A percentile compares a stretch with the other conserved stretches of the same genome.
These are phyloP conservation scores for Enteromius unitaeniatus DNA, from an alignment of 2,797 vertebrate species.

Conservation along the genomic window DNA sequence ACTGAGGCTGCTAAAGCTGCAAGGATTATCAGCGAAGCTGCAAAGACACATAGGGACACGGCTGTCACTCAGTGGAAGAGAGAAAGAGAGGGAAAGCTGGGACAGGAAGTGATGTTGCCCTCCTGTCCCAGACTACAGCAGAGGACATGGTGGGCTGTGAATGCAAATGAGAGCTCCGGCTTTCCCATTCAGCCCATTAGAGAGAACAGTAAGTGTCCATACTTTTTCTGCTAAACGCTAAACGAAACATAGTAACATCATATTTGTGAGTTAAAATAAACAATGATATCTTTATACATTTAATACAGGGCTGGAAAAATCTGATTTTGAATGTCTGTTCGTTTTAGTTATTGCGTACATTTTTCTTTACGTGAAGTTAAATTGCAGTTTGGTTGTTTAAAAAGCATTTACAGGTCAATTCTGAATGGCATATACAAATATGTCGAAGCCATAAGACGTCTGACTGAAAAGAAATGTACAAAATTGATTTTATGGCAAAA, in stretches of 20 bases:
- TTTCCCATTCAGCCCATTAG: background rate
- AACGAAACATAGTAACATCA: background rate
- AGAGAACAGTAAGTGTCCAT: background rate
- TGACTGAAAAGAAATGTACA: too few species aligned
- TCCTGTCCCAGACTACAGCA: conserved; percentile 13
- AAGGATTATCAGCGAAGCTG: conserved; percentile 50
- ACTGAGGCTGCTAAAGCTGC: conserved; percentile 41
- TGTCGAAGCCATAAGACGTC: too few species aligned
- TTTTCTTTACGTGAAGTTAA: too few species aligned
- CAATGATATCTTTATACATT: background rate
- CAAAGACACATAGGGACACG: conserved; percentile 19
- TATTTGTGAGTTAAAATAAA: background rate
- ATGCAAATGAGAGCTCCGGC: background rate
- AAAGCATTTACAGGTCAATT: background rate
- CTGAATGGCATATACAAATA: background rate
- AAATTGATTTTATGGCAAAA: too few species aligned
- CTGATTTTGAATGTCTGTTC: too few species aligned
- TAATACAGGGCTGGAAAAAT: background rate
- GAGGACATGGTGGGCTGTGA: conserved; percentile 18
- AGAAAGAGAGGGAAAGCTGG: background rate
- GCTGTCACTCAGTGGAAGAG: conserved; percentile 17
- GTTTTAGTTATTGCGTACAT: too few species aligned
- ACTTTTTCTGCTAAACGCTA: too few species aligned
- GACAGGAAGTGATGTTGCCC: conserved; percentile 23
- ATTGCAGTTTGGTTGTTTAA: too few species aligned